Conservation (phyloP, 2,113 vertebrate genomes). For the Psilopsiagon aurifrons region DNA sequence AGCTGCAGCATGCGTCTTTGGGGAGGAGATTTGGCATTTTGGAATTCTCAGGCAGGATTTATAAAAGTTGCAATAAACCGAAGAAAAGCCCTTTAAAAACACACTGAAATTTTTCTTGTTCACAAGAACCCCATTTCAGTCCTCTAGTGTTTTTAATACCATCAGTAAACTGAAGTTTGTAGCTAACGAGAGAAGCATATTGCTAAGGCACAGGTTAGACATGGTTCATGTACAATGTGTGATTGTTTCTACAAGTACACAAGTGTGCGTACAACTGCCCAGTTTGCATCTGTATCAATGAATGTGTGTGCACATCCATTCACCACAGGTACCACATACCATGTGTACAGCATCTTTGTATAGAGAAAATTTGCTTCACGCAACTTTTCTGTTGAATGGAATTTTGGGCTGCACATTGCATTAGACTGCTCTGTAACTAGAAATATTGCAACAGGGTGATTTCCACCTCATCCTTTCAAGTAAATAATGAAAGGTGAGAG, state of each 20-base stretch:
- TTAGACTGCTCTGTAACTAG: background rate
- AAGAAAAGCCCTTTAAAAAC: conserved; percentile 70
- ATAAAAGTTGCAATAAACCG: conserved; percentile 64
- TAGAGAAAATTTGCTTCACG: background rate
- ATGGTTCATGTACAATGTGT: background rate
- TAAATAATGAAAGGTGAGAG: background rate
- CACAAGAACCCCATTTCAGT: background rate
- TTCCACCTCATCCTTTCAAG: background rate
- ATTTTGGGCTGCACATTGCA: accelerated
- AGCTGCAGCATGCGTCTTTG: conserved; percentile 4
- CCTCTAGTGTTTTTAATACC: background rate
- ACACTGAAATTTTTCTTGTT: background rate
- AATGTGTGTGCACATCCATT: accelerated
- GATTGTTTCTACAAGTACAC: background rate
- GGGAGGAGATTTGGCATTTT: conserved; percentile 57
- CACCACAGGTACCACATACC: accelerated
- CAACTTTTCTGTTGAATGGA: background rate
- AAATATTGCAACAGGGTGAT: accelerated
- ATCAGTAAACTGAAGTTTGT: background rate
- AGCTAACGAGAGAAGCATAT: background rate
- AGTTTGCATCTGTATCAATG: background rate
- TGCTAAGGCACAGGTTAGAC: background rate
- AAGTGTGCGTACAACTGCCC: background rate
- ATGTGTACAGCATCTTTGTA: accelerated
- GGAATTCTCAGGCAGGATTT: conserved; percentile 46